Base-by-base conservation (phyloP, 2,888 invertebrate genomes). In the Crossocerus cetratus region DNA sequence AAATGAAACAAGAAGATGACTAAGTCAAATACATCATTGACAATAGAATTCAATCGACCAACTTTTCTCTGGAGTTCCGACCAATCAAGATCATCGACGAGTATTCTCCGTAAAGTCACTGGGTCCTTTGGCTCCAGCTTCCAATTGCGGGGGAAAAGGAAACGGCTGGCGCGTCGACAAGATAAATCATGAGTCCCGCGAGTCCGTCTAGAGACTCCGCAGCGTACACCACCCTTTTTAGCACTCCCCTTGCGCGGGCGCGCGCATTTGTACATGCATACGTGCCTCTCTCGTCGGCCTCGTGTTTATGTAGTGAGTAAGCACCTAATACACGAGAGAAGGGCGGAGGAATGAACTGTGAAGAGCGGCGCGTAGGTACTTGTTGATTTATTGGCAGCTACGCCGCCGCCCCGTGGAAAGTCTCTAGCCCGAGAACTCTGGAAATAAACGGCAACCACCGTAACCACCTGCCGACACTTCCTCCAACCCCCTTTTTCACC, bases 341-440 rank as follows among this genome's bases (percentile, higher is more conserved):
- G 63, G 75, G 66, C 57, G 49, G 74, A 66, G 76, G 76, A 78
- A 76, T 76, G 65, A 74, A 76, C 74, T 68, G 78, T 55, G 71
- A 81, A 76, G 55, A 71, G 66, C 61, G 73, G 69, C 69, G 73
- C 73, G 64, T 69, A 60, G 53, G 69, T 83, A 83, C 82, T 79
- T 80, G 81, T 83, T 84, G 83, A 85, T 84, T 85, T 84, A 85
- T 84, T 73, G 81, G 67, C 72, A 70, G 74, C 74, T 72, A 74
- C 78, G 77, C 76, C 80, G 77, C 72, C 78, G 69, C 63, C 49
- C 59, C 58, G 65, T 55, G 61, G 65, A 44, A 73, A 72, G 65
- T 70, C 74, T 72, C 1, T 11, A 4, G 32, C 11, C 32, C 32
- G 32, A 32, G 32, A 32, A 32, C 32, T 32, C 8, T 32, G 32